Percentiles rank a stretch among this genome's conserved stretches.
These are phyloP conservation scores for Radopholus similis DNA, from an alignment of 1,140 invertebrate species.

Conservation along the genomic window DNA sequence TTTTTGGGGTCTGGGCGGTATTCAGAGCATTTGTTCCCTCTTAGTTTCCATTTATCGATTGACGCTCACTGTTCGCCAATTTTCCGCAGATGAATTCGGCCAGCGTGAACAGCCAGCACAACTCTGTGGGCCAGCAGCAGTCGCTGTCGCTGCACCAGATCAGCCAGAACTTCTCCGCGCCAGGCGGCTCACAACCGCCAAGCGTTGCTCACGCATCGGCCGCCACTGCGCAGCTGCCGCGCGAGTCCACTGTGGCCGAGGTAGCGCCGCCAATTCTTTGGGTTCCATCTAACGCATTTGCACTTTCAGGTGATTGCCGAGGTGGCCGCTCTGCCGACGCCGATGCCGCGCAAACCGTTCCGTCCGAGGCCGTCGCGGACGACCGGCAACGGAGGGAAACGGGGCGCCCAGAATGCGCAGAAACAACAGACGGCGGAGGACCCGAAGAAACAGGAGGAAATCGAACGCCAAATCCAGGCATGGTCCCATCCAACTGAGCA, in stretches of 20 bases:
- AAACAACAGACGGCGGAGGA: conserved; percentile 20
- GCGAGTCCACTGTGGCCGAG: conserved; percentile 16
- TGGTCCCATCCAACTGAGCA: background rate
- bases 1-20: too few species aligned
- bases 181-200: background rate
- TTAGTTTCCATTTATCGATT: background rate
- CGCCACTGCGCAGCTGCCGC: background rate
- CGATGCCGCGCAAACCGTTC: conserved; percentile 16
- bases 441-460: conserved; percentile 34
- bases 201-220: background rate
- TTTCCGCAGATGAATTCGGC: background rate
- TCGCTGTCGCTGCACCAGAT: conserved; percentile 2
- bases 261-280: background rate
- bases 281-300: background rate
- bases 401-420: background rate
- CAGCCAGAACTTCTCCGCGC: conserved; percentile 11
- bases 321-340: conserved; percentile 12
- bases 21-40: too few species aligned
- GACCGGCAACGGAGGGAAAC: conserved; percentile 2
- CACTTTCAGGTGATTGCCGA: conserved; percentile 15
- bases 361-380: conserved; percentile 12
- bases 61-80: background rate
- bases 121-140: background rate
- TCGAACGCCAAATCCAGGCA: conserved; percentile 36
- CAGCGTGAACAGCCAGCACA: background rate